Percentiles rank a stretch among this genome's conserved stretches.
Evolutionary conservation across 2,888 invertebrate species (phyloP).

Genomic region (Agrypnus murinus): DNA sequence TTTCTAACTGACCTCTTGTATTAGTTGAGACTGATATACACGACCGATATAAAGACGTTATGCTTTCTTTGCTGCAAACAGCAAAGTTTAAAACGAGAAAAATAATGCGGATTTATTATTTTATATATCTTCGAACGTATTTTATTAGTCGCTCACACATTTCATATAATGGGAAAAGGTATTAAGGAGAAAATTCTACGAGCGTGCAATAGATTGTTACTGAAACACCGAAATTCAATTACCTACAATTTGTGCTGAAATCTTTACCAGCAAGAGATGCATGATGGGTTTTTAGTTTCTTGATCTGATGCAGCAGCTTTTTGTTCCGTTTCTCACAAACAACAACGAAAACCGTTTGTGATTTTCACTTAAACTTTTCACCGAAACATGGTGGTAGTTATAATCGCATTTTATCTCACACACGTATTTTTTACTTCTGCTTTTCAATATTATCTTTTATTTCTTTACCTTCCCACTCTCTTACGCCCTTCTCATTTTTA

Average conservation of each 20-base stretch:
- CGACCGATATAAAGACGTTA: no score
- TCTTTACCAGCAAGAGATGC: conserved; percentile 32
- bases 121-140: no score
- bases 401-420: conserved; percentile 35
- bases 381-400: no score
- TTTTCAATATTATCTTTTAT: no score
- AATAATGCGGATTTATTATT: no score
- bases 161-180: no score
- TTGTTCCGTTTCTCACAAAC: neutral
- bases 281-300: conserved; percentile 36
- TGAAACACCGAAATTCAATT: conserved; percentile 50
- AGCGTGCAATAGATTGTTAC: conserved; percentile 38
- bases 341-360: conserved; percentile 40
- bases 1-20: no score
- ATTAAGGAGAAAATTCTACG: conserved; percentile 26
- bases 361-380: conserved; percentile 27
- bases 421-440: no score
- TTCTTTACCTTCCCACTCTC: neutral
- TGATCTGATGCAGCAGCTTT: conserved; percentile 38
- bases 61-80: no score
- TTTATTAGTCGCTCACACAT: no score
- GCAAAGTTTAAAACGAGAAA: no score
- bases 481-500: conserved; percentile 6
- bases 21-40: no score
- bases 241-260: conserved; percentile 33